These are phyloP conservation scores for Drosophila diplacantha DNA, from an alignment of 2,888 invertebrate genomes.

Conservation along the genomic window DNA sequence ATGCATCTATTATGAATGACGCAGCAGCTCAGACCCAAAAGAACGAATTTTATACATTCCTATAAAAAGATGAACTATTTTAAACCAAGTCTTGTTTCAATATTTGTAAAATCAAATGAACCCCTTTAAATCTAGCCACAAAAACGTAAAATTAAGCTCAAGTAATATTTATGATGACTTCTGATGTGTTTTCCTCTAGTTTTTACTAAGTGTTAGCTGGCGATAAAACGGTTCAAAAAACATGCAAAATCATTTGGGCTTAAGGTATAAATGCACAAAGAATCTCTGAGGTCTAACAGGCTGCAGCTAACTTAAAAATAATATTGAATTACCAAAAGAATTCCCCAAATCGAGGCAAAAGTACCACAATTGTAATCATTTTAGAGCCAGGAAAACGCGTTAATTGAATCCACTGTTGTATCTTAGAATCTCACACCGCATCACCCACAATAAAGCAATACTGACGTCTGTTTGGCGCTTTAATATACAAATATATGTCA, in stretches of 20 bases:
- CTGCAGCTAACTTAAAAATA: neutral
- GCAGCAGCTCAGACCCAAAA: neutral
- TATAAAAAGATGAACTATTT: no score
- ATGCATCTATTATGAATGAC: neutral
- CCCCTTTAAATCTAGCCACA: neutral
- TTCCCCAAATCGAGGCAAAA: neutral
- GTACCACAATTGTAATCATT: neutral
- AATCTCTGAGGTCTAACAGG: neutral
- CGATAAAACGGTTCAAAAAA: no score
- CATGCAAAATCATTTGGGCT: neutral
- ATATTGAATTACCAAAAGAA: neutral
- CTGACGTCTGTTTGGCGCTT: conserved; percentile 40
- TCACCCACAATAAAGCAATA: conserved; percentile 43
- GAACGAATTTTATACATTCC: neutral
- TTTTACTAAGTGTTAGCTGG: no score
- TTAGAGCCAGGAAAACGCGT: neutral
- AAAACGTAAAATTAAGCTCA: neutral
- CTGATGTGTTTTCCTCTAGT: neutral
- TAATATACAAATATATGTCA: conserved; percentile 38
- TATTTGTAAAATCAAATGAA: neutral
- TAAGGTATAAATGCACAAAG: neutral
- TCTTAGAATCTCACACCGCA: conserved; percentile 2
- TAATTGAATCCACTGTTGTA: neutral
- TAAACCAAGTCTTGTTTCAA: neutral
- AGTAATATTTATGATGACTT: neutral